Base-by-base conservation (phyloP, 1,140 invertebrate genomes). In the Anastatus disparis region DNA sequence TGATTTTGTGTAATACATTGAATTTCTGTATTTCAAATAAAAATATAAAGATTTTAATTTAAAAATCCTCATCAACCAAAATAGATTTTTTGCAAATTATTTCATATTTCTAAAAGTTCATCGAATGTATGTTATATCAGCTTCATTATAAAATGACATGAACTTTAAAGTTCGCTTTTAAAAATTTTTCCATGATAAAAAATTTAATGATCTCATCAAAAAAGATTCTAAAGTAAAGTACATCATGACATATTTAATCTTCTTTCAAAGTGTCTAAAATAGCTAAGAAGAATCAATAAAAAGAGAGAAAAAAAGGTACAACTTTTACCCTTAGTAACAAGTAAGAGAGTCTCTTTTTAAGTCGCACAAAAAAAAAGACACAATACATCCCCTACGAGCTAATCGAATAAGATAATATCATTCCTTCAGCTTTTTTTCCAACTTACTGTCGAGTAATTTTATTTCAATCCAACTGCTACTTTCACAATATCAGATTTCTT, bases 401-500 rank as follows among this genome's bases (percentile, higher is more conserved):
- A 65, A 65, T 55, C 35, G 22, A 65, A 65, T 42, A 35, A 44
- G 50, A 65, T 65, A 65, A 65, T 29, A 26, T 12, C 24, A 2
- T 9, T 63, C 13, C 29, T 42, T 59, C 31, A n/a, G 9, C 35
- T 44, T n/a, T n/a, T n/a, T n/a, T n/a, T n/a, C n/a, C n/a, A n/a
- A n/a, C 17, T 12, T 12, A 17, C 10, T 8, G 31, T 24, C 17
- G 35, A 13, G 56, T 59, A 59, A 59, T 42, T 59, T 59, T 26
- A 35, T 42, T 40, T 59, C 56, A 42, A 59, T 59, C 56, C 42
- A 7, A 26, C 35, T 9, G 12, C n/a, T n/a, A 40, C n/a, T 42
- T 6, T 24, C 31, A 13, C 10, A 20, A 42, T 59, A 59, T 59
- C 56, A 59, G 35, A 40, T 58, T 35, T 56, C 31, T 38, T 8